These are phyloP conservation scores for Hymenochirus boettgeri DNA, from an alignment of 2,113 vertebrate species.

Conservation along the genomic window DNA sequence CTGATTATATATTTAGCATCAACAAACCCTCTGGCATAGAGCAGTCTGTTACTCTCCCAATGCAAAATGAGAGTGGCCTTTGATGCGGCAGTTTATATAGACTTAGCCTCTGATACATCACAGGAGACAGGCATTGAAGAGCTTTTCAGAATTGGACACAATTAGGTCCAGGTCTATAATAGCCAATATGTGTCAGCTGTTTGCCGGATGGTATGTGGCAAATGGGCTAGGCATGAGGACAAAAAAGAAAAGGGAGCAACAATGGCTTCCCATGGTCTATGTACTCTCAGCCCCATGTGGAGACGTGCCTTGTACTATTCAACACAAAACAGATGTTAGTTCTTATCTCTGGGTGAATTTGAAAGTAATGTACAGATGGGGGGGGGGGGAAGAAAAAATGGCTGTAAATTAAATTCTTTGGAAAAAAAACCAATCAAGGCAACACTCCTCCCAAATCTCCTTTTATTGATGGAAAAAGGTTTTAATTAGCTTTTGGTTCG, in stretches of 20 bases:
- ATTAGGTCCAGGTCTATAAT: constrained; percentile 66
- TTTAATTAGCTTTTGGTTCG: constrained; percentile 73
- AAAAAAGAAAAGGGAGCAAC: constrained; percentile 68
- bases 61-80: constrained; percentile 45
- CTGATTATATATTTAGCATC: constrained; percentile 53
- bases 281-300: constrained; percentile 69
- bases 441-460: constrained; percentile 60
- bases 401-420: constrained; percentile 74
- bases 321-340: constrained; percentile 91
- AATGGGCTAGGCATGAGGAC: constrained; percentile 68
- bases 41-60: constrained; percentile 45
- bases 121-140: constrained; percentile 54
- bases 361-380: constrained; percentile 77
- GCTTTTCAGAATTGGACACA: constrained; percentile 61
- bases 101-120: constrained; percentile 48
- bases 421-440: constrained; percentile 61
- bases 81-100: constrained; percentile 31
- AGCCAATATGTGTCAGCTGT: constrained; percentile 73
- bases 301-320: constrained; percentile 71
- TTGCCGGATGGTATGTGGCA: constrained; percentile 68
- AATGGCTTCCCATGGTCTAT: constrained; percentile 64
- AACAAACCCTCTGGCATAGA: constrained; percentile 44
- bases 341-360: constrained; percentile 79
- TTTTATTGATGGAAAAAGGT: constrained; percentile 66
- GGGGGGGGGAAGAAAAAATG: too few species aligned